Evolutionary conservation across 2,888 invertebrate genomes (phyloP), one percentile per base, ranked within the genome.

Genomic region (Keiferia lycopersicella): DNA sequence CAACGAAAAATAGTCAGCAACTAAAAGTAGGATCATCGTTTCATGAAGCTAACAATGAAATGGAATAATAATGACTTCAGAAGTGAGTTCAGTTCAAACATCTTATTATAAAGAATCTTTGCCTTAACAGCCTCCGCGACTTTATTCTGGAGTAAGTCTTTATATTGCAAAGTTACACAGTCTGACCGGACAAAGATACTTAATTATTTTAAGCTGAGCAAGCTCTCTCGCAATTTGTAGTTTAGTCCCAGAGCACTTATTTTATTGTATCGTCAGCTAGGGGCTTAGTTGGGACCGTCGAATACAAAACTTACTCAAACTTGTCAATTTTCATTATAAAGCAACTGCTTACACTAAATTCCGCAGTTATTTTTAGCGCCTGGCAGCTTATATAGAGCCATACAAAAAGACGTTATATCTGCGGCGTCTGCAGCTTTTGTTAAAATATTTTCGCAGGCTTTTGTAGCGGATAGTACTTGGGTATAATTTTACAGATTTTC

Each of bases 191-290:
- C 86, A 86, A 88, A 87, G 84, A 84, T 83, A 86, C 82, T 87
- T 89, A 90, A 90, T 90, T 88, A 87, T 86, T 88, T 89, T 84
- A 86, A 89, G 84, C 86, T 79, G 81, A 82, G 81, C 81, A 77
- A 82, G 83, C 82, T 82, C 78, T 78, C 75, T 76, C 77, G 83
- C 87, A 85, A 87, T 88, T 87, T 82, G 83, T 86, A 86, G 82
- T 84, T 83, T 81, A 84, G 78, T 83, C 81, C 76, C 75, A 72
- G 76, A 80, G 78, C 73, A 73, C 70, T 86, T 85, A 87, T 88
- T 87, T 86, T 86, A 88, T 87, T 88, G 83, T 85, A 84, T 84
- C 81, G 82, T 84, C 84, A 87, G 83, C 83, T 77, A 77, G 77
- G 72, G 78, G 81, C 80, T 86, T 81, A 81, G 80, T 81, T 18